Conservation (phyloP, 2,797 vertebrate genomes). For the Phataginus tetradactyla region DNA sequence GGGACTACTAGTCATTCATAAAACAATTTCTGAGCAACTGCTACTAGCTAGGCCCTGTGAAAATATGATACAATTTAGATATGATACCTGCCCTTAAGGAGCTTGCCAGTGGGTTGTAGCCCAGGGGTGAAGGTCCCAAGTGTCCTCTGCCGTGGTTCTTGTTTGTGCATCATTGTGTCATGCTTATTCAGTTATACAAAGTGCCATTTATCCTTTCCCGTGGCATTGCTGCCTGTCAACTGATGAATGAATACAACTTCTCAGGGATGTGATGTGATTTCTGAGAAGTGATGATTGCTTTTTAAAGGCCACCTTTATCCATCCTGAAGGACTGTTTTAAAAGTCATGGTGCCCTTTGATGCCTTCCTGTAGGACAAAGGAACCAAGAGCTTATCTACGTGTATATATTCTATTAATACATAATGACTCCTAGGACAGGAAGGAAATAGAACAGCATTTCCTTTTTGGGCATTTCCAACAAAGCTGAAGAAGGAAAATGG, state of each 20-base stretch:
- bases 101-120: neutral
- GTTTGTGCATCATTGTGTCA: neutral
- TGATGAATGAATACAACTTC: constrained; percentile 62
- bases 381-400: constrained; percentile 75
- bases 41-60: neutral
- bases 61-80: neutral
- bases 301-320: constrained; percentile 65
- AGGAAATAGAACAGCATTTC: constrained; percentile 71
- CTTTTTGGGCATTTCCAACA: constrained; percentile 73
- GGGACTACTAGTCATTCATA: neutral
- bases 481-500: constrained; percentile 66
- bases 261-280: constrained; percentile 40
- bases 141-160: neutral
- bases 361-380: constrained; percentile 64
- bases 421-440: constrained; percentile 79
- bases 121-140: neutral
- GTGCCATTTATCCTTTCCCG: constrained; percentile 39
- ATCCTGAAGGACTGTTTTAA: constrained; percentile 71
- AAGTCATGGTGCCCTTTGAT: constrained; percentile 75
- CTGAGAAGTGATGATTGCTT: constrained; percentile 46
- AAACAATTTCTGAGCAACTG: constrained; percentile 26
- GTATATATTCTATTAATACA: constrained; percentile 79
- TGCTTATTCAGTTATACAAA: constrained; percentile 34
- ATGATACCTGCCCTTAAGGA: constrained; percentile 36
- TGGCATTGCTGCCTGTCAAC: constrained; percentile 35